phyloP scores from a whole-genome alignment of 2,888 invertebrate genomes.

The Plagodis dolabraria region DNA sequence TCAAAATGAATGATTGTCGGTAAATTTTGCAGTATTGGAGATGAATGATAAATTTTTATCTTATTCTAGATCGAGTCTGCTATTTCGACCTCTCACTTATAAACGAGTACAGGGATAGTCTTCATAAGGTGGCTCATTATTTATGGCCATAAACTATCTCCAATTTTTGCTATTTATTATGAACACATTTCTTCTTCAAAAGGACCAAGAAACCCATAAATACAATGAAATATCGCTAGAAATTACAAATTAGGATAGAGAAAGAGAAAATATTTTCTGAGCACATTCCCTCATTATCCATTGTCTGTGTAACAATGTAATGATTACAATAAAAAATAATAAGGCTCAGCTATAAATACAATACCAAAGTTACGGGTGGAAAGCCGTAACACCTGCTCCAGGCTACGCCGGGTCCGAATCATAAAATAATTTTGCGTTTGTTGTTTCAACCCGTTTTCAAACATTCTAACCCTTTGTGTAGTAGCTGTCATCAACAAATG shows the following conservation, averaged over 20 bases:
- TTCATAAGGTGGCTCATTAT: too few relatives aligned
- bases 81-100: too few relatives aligned
- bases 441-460: conserved; percentile 31
- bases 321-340: conserved; percentile 41
- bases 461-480: conserved; percentile 25
- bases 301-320: conserved; percentile 32
- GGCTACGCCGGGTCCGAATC: conserved; percentile 33
- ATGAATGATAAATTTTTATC: too few relatives aligned
- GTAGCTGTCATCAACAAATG: conserved; percentile 35
- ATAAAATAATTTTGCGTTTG: conserved; percentile 43
- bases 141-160: too few relatives aligned
- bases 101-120: too few relatives aligned
- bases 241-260: conserved; percentile 4
- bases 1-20: too few relatives aligned
- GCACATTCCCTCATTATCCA: conserved; percentile 21
- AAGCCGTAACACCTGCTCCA: conserved; percentile 37
- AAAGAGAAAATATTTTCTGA: conserved; percentile 19
- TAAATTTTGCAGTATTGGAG: too few relatives aligned
- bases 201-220: not conserved
- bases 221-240: not conserved
- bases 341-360: conserved; percentile 37
- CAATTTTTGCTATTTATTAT: too few relatives aligned
- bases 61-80: too few relatives aligned
- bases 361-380: conserved; percentile 31
- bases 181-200: not conserved